Evolutionary conservation across 2,113 vertebrate species (phyloP), one percentile per base, ranked within the genome.

Genomic region (Callionymus lyra): DNA sequence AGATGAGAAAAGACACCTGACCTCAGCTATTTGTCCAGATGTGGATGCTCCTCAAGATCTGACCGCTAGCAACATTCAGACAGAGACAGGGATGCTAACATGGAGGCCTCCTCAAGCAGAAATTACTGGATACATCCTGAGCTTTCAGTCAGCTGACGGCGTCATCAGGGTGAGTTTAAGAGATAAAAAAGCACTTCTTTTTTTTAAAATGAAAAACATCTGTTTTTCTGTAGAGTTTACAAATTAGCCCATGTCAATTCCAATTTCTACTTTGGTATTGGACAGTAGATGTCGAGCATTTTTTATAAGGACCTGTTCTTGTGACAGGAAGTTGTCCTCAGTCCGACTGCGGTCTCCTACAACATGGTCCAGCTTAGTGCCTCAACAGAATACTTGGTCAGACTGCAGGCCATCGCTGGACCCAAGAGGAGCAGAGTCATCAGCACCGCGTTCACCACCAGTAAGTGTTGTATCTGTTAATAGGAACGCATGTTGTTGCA

Each of bases 11-110:
- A 8, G 21, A 27, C 21, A 8, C 21, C 43, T 37, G 21, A 47
- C 1, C 2, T 6, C 2, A 16, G 19, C 38, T 61, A 6, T 68
- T 2, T 59, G 27, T 77, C 9, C 56, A 99, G 95, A 85, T 36
- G 81, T 98, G 10, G 95, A 99, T 56, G 82, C 90, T 44, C 94
- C 94, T 1, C 84, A 83, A 66, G 89, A 96, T 50, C 65, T 98
- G 41, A 67, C 77, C 40, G 89, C 87, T 56, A 83, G 72, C 9
- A 93, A 95, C 43, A 76, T 98, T 65, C 93, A 91, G 74, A 90
- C 90, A 1, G 94, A 97, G 70, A 88, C 81, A n/a, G 85, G 88
- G 18, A 41, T 89, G 64, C 77, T 99, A 33, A 88, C 80, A 0
- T 99, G 95, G 95, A 89, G 71, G 52, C 80, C 90, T 10, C 93